Conservation (phyloP, 2,888 invertebrate species). For the Andrena fulva region DNA sequence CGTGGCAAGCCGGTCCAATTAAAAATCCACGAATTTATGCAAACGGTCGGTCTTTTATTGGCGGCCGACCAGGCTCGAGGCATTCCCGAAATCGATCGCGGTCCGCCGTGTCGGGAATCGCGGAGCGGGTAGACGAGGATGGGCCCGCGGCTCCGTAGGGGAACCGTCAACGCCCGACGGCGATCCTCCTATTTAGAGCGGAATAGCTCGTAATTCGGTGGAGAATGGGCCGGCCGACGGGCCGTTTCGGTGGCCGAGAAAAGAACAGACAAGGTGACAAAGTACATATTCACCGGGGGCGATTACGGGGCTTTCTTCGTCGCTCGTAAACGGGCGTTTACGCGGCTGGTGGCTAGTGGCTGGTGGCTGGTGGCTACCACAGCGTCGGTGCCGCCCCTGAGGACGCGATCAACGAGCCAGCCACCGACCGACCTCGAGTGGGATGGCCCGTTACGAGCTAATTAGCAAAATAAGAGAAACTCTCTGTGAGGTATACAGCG, state of each 20-base stretch:
- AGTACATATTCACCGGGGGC: slow-evolving; percentile 55
- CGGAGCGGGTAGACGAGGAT: background rate
- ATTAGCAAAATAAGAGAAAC: slow-evolving; percentile 77
- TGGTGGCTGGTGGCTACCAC: slow-evolving; percentile 32
- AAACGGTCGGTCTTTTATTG: slow-evolving; percentile 68
- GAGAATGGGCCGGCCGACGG: slow-evolving; percentile 38
- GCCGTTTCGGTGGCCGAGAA: background rate
- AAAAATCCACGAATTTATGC: slow-evolving; percentile 74
- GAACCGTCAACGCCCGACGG: background rate
- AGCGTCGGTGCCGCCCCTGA: slow-evolving; percentile 55
- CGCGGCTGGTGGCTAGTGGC: slow-evolving; percentile 33
- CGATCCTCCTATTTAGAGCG: slow-evolving; percentile 53
- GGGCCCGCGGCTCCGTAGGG: background rate
- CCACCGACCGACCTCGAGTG: slow-evolving; percentile 63
- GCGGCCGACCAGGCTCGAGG: slow-evolving; percentile 31
- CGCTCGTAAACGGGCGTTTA: slow-evolving; percentile 60
- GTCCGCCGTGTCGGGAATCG: slow-evolving; percentile 8
- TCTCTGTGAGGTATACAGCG: slow-evolving; percentile 63
- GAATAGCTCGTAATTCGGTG: slow-evolving; percentile 62
- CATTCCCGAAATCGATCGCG: slow-evolving; percentile 66
- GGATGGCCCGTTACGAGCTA: slow-evolving; percentile 75
- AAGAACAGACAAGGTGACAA: slow-evolving; percentile 57
- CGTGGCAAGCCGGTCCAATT: slow-evolving; percentile 68
- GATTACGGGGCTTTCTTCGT: slow-evolving; percentile 57
- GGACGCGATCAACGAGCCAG: slow-evolving; percentile 34